phyloP scores from a whole-genome alignment of 2,888 invertebrate genomes.

The Tipula helvola region DNA sequence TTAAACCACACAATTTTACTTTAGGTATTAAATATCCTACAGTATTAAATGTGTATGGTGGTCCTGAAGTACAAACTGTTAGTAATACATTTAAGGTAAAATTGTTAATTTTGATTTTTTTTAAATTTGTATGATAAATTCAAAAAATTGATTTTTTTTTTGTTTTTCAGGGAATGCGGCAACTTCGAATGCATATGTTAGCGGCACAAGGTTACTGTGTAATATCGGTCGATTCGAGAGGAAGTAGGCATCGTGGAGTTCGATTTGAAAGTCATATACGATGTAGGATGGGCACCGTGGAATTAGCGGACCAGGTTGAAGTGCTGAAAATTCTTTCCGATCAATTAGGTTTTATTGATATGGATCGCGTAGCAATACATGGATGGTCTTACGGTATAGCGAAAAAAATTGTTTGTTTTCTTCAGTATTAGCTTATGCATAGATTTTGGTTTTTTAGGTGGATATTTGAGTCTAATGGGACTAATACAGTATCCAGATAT shows the following conservation, averaged over 20 bases:
- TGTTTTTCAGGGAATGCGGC: constrained; percentile 61
- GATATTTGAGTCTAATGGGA: constrained; percentile 91
- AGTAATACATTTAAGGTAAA: constrained; percentile 85
- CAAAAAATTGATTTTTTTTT: neutral
- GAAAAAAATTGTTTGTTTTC: neutral
- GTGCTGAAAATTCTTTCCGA: constrained; percentile 77
- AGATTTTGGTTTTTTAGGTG: constrained; percentile 40
- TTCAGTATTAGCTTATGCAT: neutral
- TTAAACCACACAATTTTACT: constrained; percentile 64
- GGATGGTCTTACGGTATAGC: constrained; percentile 92
- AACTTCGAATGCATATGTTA: constrained; percentile 86
- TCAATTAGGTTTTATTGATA: constrained; percentile 77
- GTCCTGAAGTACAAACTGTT: constrained; percentile 96
- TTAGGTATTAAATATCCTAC: constrained; percentile 64
- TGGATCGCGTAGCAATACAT: constrained; percentile 85
- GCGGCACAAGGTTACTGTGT: constrained; percentile 95
- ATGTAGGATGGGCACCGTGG: constrained; percentile 86
- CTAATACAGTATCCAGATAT: constrained; percentile 83
- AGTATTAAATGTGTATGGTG: constrained; percentile 93
- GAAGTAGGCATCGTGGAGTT: constrained; percentile 86
- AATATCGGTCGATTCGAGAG: constrained; percentile 87
- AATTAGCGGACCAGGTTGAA: constrained; percentile 90
- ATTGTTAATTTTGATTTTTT: constrained; percentile 12
- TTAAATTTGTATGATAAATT: neutral
- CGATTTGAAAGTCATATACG: constrained; percentile 85